A percentile compares a stretch with the other conserved stretches of the same genome.
Evolutionary conservation across 2,113 vertebrate genomes (phyloP).

Genomic region (Labrus mixtus): DNA sequence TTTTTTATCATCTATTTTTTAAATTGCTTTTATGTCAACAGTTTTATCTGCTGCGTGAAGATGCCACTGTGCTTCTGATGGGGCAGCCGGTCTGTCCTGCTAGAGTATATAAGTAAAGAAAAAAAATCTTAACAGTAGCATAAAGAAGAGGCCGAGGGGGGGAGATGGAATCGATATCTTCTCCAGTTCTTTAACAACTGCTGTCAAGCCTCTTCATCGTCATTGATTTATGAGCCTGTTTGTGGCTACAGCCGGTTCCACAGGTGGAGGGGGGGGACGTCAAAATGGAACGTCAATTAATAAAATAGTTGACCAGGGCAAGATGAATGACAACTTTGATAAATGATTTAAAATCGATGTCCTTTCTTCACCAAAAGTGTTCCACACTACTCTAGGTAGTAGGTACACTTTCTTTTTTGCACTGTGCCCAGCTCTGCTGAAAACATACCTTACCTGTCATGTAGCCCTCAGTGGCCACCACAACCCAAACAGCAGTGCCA

Average conservation of each 20-base stretch:
- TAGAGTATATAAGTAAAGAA: slow-evolving; percentile 1
- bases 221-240: slow-evolving; percentile 9
- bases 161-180: background rate
- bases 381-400: background rate
- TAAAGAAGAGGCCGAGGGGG: slow-evolving; percentile 6
- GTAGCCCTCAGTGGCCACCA: too few species aligned
- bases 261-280: background rate
- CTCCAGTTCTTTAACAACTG: slow-evolving; percentile 5
- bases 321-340: background rate
- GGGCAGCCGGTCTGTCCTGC: slow-evolving; percentile 23
- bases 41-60: slow-evolving; percentile 41
- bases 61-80: slow-evolving; percentile 41
- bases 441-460: too few species aligned
- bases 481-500: too few species aligned
- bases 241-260: background rate
- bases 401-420: too few species aligned
- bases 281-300: background rate
- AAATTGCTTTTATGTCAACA: slow-evolving; percentile 68
- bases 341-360: background rate
- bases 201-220: slow-evolving; percentile 27
- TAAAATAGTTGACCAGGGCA: background rate
- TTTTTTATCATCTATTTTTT: slow-evolving; percentile 37
- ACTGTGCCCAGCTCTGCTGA: too few species aligned
- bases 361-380: background rate
- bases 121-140: slow-evolving; percentile 8